These are phyloP conservation scores for Ophioninae sp. DNA, from an alignment of 2,888 invertebrate species.

Conservation along the genomic window DNA sequence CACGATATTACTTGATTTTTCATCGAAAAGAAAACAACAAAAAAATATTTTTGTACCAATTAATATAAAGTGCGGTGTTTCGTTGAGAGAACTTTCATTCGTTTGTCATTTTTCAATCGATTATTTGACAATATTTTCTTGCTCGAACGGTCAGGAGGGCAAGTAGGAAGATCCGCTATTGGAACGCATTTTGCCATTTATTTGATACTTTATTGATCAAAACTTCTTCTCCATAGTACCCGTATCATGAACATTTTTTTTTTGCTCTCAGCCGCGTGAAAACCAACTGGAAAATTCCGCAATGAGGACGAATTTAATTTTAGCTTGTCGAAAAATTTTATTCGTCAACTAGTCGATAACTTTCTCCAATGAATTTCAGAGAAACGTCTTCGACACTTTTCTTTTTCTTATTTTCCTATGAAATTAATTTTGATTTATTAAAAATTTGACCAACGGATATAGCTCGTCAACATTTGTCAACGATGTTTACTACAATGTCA, in stretches of 20 bases:
- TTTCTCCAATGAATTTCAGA: too few relatives aligned
- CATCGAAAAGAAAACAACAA: too few relatives aligned
- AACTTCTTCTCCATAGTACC: background rate
- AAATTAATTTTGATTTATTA: too few relatives aligned
- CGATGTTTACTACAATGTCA: background rate
- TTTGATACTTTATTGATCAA: background rate
- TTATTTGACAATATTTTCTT: too few relatives aligned
- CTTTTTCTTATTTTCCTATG: too few relatives aligned
- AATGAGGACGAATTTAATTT: background rate
- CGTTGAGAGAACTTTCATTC: background rate
- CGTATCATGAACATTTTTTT: background rate
- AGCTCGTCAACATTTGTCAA: background rate
- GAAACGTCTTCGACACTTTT: too few relatives aligned
- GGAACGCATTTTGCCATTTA: background rate
- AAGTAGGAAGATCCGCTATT: too few relatives aligned
- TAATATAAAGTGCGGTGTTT: too few relatives aligned
- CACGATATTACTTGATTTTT: background rate
- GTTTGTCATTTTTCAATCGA: background rate
- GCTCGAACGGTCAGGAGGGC: too few relatives aligned
- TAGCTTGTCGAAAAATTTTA: background rate
- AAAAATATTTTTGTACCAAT: too few relatives aligned
- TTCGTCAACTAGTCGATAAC: too few relatives aligned
- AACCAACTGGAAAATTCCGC: background rate
- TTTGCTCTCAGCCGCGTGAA: background rate
- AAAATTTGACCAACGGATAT: too few relatives aligned